Conservation (phyloP, 2,888 invertebrate genomes). For the Conchocele bisecta region DNA sequence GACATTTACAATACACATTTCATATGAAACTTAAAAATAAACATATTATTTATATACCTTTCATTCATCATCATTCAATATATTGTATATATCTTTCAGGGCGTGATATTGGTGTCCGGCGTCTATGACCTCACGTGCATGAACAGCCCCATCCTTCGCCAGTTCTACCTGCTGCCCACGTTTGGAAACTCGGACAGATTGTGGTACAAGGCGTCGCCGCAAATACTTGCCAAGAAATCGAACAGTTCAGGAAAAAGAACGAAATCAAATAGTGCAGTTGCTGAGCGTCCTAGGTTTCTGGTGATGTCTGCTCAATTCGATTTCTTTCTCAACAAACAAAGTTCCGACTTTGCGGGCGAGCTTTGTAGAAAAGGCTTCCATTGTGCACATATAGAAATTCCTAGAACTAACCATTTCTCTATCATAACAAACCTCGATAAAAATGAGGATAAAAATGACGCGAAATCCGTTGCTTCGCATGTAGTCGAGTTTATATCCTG, state of each 20-base stretch:
- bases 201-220: conserved; percentile 61
- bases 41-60: no score
- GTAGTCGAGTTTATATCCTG: no score
- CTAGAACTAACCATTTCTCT: conserved; percentile 61
- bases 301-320: conserved; percentile 64
- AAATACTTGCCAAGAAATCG: conserved; percentile 27
- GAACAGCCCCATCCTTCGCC: conserved; percentile 30
- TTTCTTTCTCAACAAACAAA: conserved; percentile 57
- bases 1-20: no score
- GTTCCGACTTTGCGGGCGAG: conserved; percentile 43
- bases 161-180: conserved; percentile 62
- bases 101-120: conserved; percentile 66
- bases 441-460: no score
- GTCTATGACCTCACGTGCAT: conserved; percentile 62
- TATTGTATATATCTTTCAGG: no score
- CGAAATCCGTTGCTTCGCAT: no score
- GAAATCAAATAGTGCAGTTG: no score
- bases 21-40: no score
- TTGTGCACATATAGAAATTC: conserved; percentile 52
- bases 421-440: conserved; percentile 58
- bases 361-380: conserved; percentile 39
- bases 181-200: conserved; percentile 52
- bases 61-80: no score
- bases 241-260: no score
- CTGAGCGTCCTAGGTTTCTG: conserved; percentile 53